Conservation (phyloP, 1,140 invertebrate genomes). For the Chrysoperla carnea region DNA sequence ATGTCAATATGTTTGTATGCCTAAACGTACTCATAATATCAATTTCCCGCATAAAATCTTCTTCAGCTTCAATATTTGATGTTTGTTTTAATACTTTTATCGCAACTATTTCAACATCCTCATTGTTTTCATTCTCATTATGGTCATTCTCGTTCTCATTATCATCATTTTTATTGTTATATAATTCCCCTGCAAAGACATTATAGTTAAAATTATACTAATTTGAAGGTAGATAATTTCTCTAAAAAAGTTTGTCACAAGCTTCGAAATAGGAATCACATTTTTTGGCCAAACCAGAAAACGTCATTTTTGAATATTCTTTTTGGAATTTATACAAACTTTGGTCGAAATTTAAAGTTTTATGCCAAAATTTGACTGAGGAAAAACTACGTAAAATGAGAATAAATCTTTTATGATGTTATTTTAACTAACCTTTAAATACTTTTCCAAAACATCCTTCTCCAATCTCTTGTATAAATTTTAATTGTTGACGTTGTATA, state of each 20-base stretch:
- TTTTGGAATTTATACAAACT: too few relatives aligned
- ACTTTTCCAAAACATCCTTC: conserved; percentile 89
- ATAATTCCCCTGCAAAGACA: conserved; percentile 33
- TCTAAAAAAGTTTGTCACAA: too few relatives aligned
- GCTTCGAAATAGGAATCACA: too few relatives aligned
- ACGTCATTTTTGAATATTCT: too few relatives aligned
- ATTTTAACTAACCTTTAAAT: conserved; percentile 46
- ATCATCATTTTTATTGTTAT: neutral
- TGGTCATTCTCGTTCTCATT: too few relatives aligned
- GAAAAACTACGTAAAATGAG: too few relatives aligned
- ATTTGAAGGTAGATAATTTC: too few relatives aligned
- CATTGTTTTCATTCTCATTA: conserved; percentile 19
- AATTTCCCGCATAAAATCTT: conserved; percentile 75
- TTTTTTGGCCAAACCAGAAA: too few relatives aligned
- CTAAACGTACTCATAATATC: conserved; percentile 78
- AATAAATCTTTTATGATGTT: too few relatives aligned
- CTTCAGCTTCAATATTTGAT: conserved; percentile 59
- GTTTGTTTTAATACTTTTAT: conserved; percentile 74
- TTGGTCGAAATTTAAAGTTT: too few relatives aligned
- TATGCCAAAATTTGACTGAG: too few relatives aligned
- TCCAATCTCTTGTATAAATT: conserved; percentile 61
- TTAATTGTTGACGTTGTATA: conserved; percentile 39
- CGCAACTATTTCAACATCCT: conserved; percentile 42
- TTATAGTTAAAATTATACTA: neutral
- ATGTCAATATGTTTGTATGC: conserved; percentile 73